Base-by-base conservation (phyloP, 2,797 vertebrate genomes). In the Lepilemur septentrionalis region DNA sequence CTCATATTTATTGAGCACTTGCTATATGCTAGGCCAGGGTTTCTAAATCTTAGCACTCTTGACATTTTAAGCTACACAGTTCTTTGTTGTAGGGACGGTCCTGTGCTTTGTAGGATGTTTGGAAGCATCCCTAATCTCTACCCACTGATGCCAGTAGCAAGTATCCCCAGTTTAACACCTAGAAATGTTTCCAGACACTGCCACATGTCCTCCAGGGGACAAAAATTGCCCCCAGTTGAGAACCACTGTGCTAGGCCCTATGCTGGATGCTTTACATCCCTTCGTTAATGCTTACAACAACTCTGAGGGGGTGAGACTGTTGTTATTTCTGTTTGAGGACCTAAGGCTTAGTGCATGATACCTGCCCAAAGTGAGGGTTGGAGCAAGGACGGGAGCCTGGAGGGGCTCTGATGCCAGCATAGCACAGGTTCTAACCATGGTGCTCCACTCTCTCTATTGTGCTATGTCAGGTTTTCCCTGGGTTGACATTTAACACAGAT, bases 41-140 rank as follows among this genome's bases (percentile, higher is more conserved):
- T 81, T 92, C 82, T 84, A 83, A 73, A 38, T 92, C n/a, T 82
- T 48, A 50, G 41, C 73, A 86, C 63, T 96, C 5, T 28, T 89
- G 55, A 89, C 43, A 55, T 63, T 85, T 93, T 38, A 72, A 9
- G 8, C 61, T 86, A 30, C 75, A n/a, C 32, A 52, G 12, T 69
- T 89, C 52, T 81, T 93, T 84, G 38, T 73, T 81, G 3, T 35
- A 35, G 48, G 46, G 50, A n/a, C 18, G 79, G 22, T 41, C 23
- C 41, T 83, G 2, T 81, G 35, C 28, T n/a, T 76, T 65, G 2
- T 81, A 55, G 43, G 50, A 59, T 89, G 25, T 59, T 93, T 50
- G 70, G 32, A 28, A 46, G 18, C 7, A 25, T 76, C 84, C 18
- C 76, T 55, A 14, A 30, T 61, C 32, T 91, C 81, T 41, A 70